Base-by-base conservation (phyloP, 2,888 invertebrate species). In the Sarcophaga subvicina region DNA sequence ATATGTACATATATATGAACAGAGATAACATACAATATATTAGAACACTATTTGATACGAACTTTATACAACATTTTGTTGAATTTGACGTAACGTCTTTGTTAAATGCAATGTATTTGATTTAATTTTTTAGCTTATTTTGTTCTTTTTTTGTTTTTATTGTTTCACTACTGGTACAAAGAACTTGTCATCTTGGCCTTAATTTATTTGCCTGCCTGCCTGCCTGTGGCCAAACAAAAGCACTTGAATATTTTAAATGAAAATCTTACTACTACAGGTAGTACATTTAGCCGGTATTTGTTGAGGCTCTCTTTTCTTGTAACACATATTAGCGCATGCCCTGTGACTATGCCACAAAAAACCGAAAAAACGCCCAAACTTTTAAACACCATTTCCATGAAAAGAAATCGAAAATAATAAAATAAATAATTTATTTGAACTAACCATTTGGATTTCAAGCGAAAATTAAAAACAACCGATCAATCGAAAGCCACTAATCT, bases 311-410 rank as follows among this genome's bases (percentile, higher is more conserved):
- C 14, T 71, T 4, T 45, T 22, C 22, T 66, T 66, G 64, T 20
- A 20, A 63, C 54, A 45, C n/a, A 37, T 37, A 14, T 64, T 47
- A 47, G 76, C 82, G 82, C 82, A 82, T 77, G 82, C 82, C 22
- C 60, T 60, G 25, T 64, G 37, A 2, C 37, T 10, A 37, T 37
- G 10, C 0, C 37, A 37, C 37, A 8, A 37, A 8, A 10, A 8
- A 37, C 2, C 37, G 8, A 8, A 37, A 37, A 37, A 37, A 37
- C 37, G 37, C 37, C 37, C 37, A 37, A 37, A 37, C 37, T 37
- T 37, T 37, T 37, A 10, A 37, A 37, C 37, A 37, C 37, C 37
- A 37, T 37, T 37, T 37, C 37, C 37, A 4, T 37, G 1, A 37
- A 37, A 37, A 37, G 1, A 6, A 37, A 37, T 37, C 6, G 37